These are phyloP conservation scores for Hetaerina titia DNA, from an alignment of 2,888 invertebrate genomes.

Conservation along the genomic window DNA sequence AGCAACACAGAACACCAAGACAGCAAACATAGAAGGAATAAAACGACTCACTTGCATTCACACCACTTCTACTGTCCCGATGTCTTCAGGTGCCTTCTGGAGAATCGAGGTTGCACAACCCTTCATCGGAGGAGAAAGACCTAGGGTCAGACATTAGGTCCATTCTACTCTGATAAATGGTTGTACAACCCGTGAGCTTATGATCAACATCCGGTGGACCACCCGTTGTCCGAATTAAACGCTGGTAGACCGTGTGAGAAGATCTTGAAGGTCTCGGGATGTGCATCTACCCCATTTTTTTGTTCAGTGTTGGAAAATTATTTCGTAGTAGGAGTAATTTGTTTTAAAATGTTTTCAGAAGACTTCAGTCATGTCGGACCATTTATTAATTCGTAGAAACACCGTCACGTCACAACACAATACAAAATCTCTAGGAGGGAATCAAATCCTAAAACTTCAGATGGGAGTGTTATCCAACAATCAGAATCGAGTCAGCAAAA, in stretches of 20 bases:
- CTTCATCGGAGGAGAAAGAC: constrained; percentile 35
- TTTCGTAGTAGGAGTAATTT: neutral
- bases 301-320: neutral
- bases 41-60: constrained; percentile 32
- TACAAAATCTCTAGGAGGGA: neutral
- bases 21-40: constrained; percentile 28
- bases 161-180: constrained; percentile 39
- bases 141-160: constrained; percentile 19
- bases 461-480: no score
- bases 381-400: neutral
- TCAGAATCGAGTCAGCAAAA: no score
- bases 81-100: constrained; percentile 1
- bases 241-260: neutral
- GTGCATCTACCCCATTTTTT: neutral
- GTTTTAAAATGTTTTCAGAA: neutral
- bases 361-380: neutral
- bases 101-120: constrained; percentile 1
- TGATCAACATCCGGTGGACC: neutral
- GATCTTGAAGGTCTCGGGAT: neutral
- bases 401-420: neutral
- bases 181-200: constrained; percentile 4
- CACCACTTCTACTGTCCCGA: constrained; percentile 10
- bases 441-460: no score
- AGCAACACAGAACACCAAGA: neutral
- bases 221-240: neutral